Evolutionary conservation across 2,888 invertebrate species (phyloP), one percentile per base, ranked within the genome.

Genomic region (Zhengitettix transpicula): DNA sequence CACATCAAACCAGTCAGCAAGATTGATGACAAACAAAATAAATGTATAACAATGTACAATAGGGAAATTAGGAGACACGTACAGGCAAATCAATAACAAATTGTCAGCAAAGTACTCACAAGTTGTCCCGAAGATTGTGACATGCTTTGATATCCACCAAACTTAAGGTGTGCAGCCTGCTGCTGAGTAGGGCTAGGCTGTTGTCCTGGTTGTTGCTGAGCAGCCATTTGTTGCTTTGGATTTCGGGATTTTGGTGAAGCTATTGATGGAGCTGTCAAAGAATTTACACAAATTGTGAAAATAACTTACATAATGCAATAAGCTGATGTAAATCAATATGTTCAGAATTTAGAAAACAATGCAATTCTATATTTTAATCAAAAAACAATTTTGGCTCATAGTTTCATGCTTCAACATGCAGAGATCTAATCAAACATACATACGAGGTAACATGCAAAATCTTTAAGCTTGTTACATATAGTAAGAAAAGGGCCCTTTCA

Each of bases 211-310:
- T 60, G 61, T 41, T 58, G 58, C 40, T 60, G 60, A 15, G 42
- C 55, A 10, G 41, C 58, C 28, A 40, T 53, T 28, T 61, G 63
- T 55, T 65, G 64, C 57, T 62, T 64, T 17, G 62, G 58, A 57
- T 62, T 62, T 40, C 64, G 63, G n/a, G 64, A 62, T 55, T 66
- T 64, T 15, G 65, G 66, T 10, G 66, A 65, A 41, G 65, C 62
- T 40, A 65, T 65, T 55, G 63, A 64, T 10, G 64, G 60, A 47
- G 61, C 63, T 61, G 60, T 53, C 42, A 59, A 58, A 52, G 42
- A 55, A 52, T 10, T 28, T 28, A 28, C 28, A 28, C 28, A 28
- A 28, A 28, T 5, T 28, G 28, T 28, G 28, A 28, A 28, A 28
- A 5, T 28, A 5, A 28, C 28, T 28, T 28, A 2, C 8, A 47